Conservation (phyloP, 2,113 vertebrate species). For the Oceanites oceanicus region DNA sequence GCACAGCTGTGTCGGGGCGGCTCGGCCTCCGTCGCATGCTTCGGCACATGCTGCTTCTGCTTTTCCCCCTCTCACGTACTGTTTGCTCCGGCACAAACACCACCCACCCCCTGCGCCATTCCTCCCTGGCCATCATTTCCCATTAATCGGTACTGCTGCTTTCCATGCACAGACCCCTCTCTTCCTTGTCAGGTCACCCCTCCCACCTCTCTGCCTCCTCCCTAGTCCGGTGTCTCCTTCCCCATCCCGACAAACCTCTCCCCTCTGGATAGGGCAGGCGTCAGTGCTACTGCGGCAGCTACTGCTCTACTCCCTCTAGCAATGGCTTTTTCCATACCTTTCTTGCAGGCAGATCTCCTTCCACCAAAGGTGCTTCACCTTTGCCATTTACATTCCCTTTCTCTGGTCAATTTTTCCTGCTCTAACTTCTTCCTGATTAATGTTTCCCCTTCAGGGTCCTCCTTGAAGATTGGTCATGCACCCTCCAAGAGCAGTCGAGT, state of each 20-base stretch:
- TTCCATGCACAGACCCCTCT: neutral
- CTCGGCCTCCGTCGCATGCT: fast-evolving
- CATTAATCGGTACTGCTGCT: neutral
- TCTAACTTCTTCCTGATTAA: neutral
- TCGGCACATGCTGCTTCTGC: neutral
- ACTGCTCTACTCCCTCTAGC: neutral
- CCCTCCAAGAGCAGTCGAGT: neutral
- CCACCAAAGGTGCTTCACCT: neutral
- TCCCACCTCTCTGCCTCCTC: neutral
- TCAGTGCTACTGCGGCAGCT: neutral
- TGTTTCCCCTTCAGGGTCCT: neutral
- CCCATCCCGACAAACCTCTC: neutral
- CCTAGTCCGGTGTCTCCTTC: neutral
- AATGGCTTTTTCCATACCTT: neutral
- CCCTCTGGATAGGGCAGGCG: neutral
- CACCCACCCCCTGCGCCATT: fast-evolving
- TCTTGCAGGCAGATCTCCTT: neutral
- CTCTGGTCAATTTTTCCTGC: neutral
- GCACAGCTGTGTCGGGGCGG: fast-evolving
- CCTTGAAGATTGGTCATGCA: neutral
- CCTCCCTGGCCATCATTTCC: neutral
- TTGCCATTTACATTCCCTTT: neutral
- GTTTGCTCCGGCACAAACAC: neutral
- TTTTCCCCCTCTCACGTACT: fast-evolving
- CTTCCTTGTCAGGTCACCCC: neutral